Evolutionary conservation across 2,113 vertebrate species (phyloP), one percentile per base, ranked within the genome.

Genomic region (Daboia siamensis): DNA sequence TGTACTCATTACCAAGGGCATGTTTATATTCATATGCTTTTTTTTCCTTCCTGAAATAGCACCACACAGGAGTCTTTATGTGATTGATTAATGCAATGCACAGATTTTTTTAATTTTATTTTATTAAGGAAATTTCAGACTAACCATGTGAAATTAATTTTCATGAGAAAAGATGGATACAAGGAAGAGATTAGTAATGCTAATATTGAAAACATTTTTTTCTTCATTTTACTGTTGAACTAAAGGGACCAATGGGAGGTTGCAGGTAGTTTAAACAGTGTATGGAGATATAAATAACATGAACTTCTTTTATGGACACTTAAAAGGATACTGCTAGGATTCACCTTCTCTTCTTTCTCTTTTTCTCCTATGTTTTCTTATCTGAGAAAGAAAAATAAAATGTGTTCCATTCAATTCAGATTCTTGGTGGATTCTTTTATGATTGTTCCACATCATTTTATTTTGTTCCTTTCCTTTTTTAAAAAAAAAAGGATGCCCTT

Each of bases 121-220:
- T 95, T 95, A 95, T 96, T 95, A 97, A 90, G 93, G 95, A 96
- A 97, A 97, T 96, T 95, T 96, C 95, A 97, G 90, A 92, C 95
- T 95, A 96, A 95, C 96, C 92, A 93, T 95, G 5, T 91, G 61
- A 92, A 96, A 94, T 94, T 96, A 94, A 95, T 97, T 97, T 96
- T 93, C 93, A 92, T 96, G 93, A 95, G 90, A 94, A 95, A 56
- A 64, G 88, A 85, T 90, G 94, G 87, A 94, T 96, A 95, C 91
- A 94, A 96, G 90, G 3, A 15, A 94, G 95, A 94, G 93, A 97
- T 96, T 95, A 94, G 92, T 91, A 86, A 44, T 80, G 87, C 39
- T 97, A 95, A 95, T 95, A 89, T 64, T 91, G 93, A 91, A 96
- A 95, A 90, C 88, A 87, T 86, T 46, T 33, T 4, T 95, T 94